phyloP scores from a whole-genome alignment of 2,888 invertebrate species.

The Papilio demoleus region DNA sequence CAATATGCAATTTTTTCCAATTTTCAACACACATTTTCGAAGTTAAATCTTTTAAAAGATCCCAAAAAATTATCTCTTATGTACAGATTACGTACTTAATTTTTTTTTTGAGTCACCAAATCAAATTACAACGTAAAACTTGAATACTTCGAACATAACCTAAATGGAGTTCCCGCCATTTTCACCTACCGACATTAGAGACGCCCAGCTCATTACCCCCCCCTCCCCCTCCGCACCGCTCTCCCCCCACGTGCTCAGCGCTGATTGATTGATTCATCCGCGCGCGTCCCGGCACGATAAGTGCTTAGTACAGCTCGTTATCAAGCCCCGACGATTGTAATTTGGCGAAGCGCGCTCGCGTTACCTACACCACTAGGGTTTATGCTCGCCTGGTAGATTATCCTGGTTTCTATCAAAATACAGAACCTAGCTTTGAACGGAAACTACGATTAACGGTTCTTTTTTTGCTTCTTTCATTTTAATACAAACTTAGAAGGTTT shows the following conservation, averaged over 20 bases:
- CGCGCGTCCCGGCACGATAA: conserved; percentile 60
- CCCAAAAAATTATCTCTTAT: no score
- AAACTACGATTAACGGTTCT: not conserved
- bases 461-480: not conserved
- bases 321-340: conserved; percentile 51
- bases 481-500: not conserved
- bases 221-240: conserved; percentile 45
- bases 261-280: conserved; percentile 68
- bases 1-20: no score
- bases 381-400: conserved; percentile 28
- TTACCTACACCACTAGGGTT: conserved; percentile 8
- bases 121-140: conserved; percentile 40
- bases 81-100: no score
- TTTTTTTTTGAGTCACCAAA: no score
- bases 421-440: not conserved
- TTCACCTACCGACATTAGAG: conserved; percentile 27
- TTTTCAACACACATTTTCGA: no score
- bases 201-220: conserved; percentile 60
- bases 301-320: conserved; percentile 68
- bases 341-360: conserved; percentile 39
- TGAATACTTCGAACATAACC: conserved; percentile 39
- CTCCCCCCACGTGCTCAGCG: conserved; percentile 44
- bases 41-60: no score
- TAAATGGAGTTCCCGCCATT: conserved; percentile 45
- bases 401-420: not conserved